A percentile compares a stretch with the other conserved stretches of the same genome.
Conservation (phyloP, 2,113 vertebrate genomes). For the Archilochus colubris region DNA sequence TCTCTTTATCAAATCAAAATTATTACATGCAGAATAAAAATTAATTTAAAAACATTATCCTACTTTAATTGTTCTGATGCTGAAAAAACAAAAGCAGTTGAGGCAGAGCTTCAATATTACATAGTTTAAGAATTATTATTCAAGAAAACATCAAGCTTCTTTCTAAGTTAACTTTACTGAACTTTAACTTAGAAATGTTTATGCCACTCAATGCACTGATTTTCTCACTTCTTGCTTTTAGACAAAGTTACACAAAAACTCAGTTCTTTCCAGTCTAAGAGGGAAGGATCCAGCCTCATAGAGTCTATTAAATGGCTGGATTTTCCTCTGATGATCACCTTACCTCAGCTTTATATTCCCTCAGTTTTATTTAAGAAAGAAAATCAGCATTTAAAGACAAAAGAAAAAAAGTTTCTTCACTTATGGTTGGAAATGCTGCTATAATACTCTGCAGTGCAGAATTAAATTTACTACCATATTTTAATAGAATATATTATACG, state of each 20-base stretch:
- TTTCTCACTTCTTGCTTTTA: background rate
- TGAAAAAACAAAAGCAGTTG: background rate
- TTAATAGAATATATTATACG: background rate
- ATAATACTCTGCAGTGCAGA: background rate
- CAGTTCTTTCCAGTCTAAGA: background rate
- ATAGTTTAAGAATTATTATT: background rate
- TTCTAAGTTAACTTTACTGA: background rate
- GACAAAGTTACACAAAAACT: background rate
- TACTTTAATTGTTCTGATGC: background rate
- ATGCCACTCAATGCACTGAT: background rate
- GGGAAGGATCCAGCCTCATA: background rate
- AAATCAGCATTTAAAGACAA: background rate
- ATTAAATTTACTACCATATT: background rate
- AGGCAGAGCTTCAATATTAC: background rate
- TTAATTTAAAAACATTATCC: background rate
- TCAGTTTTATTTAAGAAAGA: background rate
- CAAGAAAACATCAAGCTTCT: background rate
- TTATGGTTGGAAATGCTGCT: accelerated
- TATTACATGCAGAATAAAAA: background rate
- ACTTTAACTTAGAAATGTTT: background rate
- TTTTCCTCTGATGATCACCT: background rate
- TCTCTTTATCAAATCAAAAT: background rate
- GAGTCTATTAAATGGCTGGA: background rate
- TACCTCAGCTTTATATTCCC: background rate
- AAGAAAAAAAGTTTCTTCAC: background rate